phyloP scores from a whole-genome alignment of 53 echinoderm and acorn worm species.

The Antedon mediterranea region DNA sequence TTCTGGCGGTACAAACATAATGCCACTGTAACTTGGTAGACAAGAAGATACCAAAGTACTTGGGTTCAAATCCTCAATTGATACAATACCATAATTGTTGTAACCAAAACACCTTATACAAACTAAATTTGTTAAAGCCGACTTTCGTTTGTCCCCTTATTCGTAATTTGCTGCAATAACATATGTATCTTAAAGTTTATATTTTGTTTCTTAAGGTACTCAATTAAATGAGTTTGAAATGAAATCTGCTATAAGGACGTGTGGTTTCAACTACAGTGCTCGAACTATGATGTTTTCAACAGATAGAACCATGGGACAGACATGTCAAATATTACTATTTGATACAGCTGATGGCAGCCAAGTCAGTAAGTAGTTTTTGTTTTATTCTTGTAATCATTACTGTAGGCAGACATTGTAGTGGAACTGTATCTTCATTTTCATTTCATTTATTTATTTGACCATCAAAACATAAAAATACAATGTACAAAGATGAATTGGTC shows the following conservation, averaged over 20 bases:
- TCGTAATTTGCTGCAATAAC: not conserved
- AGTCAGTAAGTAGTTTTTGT: slow-evolving; percentile 51
- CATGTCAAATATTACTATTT: slow-evolving; percentile 47
- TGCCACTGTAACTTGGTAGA: too few species aligned
- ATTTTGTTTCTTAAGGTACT: slow-evolving; percentile 34
- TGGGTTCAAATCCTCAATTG: too few species aligned
- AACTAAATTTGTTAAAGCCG: not conserved
- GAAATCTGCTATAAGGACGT: slow-evolving; percentile 69
- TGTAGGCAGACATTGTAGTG: too few species aligned
- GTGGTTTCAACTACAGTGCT: slow-evolving; percentile 69
- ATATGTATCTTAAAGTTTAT: not conserved
- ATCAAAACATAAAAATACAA: too few species aligned
- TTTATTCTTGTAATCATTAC: too few species aligned
- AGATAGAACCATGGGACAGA: slow-evolving; percentile 74
- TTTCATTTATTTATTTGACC: too few species aligned
- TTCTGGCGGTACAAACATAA: too few species aligned
- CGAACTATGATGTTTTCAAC: slow-evolving; percentile 46
- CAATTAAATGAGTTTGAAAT: slow-evolving; percentile 34
- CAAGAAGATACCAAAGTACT: too few species aligned
- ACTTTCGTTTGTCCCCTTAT: not conserved
- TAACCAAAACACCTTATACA: not conserved
- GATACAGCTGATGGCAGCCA: slow-evolving; percentile 56
- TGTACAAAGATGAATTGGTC: too few species aligned
- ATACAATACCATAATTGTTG: too few species aligned
- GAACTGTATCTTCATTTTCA: too few species aligned